Percentiles rank a stretch among this genome's conserved stretches.
phyloP scores from a whole-genome alignment of 2,888 invertebrate genomes.

The Drosophila koepferae region DNA sequence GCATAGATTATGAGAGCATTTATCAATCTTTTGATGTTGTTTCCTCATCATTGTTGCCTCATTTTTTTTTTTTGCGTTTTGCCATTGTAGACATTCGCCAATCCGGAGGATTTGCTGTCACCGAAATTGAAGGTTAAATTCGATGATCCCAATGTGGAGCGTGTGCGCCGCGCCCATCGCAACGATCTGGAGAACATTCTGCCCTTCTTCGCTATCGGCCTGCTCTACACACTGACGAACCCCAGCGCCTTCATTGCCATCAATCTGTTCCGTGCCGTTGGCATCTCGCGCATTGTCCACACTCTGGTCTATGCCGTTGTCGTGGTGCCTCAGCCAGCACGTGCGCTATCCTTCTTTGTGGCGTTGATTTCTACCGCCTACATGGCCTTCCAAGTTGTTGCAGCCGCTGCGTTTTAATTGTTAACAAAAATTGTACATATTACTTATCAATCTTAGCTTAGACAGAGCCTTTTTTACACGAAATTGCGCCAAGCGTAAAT shows the following conservation, averaged over 20 bases:
- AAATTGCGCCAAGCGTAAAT: background rate
- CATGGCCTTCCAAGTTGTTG: constrained; percentile 85
- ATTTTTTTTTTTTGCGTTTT: background rate
- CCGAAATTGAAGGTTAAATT: constrained; percentile 84
- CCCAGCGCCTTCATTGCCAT: constrained; percentile 86
- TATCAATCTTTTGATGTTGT: background rate
- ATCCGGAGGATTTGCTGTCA: constrained; percentile 86
- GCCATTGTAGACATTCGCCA: constrained; percentile 86
- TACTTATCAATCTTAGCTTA: background rate
- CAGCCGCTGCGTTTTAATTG: constrained; percentile 64
- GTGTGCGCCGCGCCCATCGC: constrained; percentile 87
- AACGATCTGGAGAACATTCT: constrained; percentile 88
- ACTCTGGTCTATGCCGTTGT: constrained; percentile 87
- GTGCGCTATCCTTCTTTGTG: constrained; percentile 85
- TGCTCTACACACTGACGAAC: constrained; percentile 86
- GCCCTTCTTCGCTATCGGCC: constrained; percentile 86
- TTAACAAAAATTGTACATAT: constrained; percentile 5
- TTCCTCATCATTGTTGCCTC: background rate
- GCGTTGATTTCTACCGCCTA: constrained; percentile 85
- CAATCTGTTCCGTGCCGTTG: constrained; percentile 86
- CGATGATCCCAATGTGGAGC: constrained; percentile 86
- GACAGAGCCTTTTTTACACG: background rate
- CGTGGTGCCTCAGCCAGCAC: constrained; percentile 86
- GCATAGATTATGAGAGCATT: constrained; percentile 8
- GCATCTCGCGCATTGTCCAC: constrained; percentile 86